Percentiles rank a stretch among this genome's conserved stretches.
Evolutionary conservation across 2,797 vertebrate genomes (phyloP).

Genomic region (Amphiprion clarkii): DNA sequence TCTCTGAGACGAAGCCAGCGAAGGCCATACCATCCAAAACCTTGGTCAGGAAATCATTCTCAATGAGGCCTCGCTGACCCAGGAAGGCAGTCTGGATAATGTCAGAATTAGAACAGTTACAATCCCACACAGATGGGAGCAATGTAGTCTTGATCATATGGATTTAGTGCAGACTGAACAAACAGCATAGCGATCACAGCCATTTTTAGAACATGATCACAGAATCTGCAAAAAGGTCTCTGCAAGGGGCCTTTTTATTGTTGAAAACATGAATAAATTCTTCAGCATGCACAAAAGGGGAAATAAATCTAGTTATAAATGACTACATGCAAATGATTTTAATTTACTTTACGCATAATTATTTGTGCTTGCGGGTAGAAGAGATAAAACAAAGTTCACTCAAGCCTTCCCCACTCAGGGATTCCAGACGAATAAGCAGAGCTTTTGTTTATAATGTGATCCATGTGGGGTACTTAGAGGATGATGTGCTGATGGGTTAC

Average conservation of each 20-base stretch:
- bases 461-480: slow-evolving; percentile 86
- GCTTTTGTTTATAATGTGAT: slow-evolving; percentile 83
- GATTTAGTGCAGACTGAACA: slow-evolving; percentile 48
- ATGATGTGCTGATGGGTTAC: slow-evolving; percentile 80
- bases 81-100: slow-evolving; percentile 94
- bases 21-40: slow-evolving; percentile 99
- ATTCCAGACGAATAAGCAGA: slow-evolving; percentile 70
- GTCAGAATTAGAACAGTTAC: slow-evolving; percentile 69
- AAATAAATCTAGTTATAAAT: slow-evolving; percentile 63
- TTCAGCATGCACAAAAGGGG: slow-evolving; percentile 40
- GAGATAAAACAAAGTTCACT: slow-evolving; percentile 68
- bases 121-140: slow-evolving; percentile 61
- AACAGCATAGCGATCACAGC: slow-evolving; percentile 40
- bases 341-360: slow-evolving; percentile 65
- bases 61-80: slow-evolving; percentile 95
- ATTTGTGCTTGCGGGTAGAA: slow-evolving; percentile 64
- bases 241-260: slow-evolving; percentile 36
- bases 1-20: slow-evolving; percentile 97
- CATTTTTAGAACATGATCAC: slow-evolving; percentile 48
- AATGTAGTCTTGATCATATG: slow-evolving; percentile 57
- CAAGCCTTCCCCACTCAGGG: slow-evolving; percentile 45
- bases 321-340: slow-evolving; percentile 67
- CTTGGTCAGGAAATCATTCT: slow-evolving; percentile 98
- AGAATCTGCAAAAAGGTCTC: slow-evolving; percentile 38
- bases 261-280: slow-evolving; percentile 46